Base-by-base conservation (phyloP, 2,113 vertebrate genomes). In the Otus sunia region DNA sequence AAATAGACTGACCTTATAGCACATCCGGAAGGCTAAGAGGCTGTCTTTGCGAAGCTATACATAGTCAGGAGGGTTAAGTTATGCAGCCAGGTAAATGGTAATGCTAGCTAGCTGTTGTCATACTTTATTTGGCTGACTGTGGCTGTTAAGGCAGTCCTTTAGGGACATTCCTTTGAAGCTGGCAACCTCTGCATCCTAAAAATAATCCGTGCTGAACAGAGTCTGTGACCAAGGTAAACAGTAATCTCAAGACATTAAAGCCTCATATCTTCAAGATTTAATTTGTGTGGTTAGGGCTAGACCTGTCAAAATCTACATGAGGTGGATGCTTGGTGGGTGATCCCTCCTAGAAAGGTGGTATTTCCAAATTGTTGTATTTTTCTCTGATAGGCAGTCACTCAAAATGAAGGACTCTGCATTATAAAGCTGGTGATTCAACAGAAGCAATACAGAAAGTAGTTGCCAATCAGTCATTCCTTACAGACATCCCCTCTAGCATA, bases 381-480 rank as follows among this genome's bases (percentile, higher is more conserved):
- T 43, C 27, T 81, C 9, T 12, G 71, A 49, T 64, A 5, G 74
- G 77, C n/a, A 95, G 36, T 82, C 8, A n/a, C 25, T 89, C 83
- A 62, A 52, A 92, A 41, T 73, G 83, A 6, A 15, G 56, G 8
- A 22, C 32, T 95, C 77, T 86, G 80, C n/a, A 58, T 82, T 82
- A 64, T 49, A 90, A 87, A 87, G 36, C 43, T 64, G 53, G 66
- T 82, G 67, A 81, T 81, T 97, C 86, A 92, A 79, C 69, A 88
- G 66, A 84, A 91, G 69, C 43, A 85, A 49, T 82, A 79, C 30
- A 68, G 77, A 84, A 95, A 90, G 58, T 15, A 72, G 77, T 41
- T 85, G 73, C 74, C 84, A 83, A 82, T 96, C 88, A 96, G 91
- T 96, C 80, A 87, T 92, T 94, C 74, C 53, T 96, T 91, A 58